These are phyloP conservation scores for Tetramorium parvispinum DNA, from an alignment of 1,140 invertebrate genomes.

Conservation along the genomic window DNA sequence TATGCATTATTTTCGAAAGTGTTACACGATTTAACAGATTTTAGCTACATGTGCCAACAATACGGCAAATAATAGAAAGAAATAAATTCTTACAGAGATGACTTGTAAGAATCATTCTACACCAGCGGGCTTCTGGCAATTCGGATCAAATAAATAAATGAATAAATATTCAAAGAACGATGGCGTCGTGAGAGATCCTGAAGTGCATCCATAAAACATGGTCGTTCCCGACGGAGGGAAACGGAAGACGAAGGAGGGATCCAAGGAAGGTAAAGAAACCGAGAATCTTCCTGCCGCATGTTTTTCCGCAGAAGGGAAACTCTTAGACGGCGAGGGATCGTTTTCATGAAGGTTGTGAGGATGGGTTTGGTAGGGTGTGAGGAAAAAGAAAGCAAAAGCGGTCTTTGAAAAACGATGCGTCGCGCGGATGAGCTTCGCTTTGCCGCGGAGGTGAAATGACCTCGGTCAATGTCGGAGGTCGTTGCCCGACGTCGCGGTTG, in stretches of 20 bases:
- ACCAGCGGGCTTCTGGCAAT: background rate
- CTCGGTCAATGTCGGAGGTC: conserved; percentile 54
- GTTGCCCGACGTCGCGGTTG: conserved; percentile 38
- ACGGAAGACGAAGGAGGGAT: conserved; percentile 43
- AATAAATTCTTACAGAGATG: background rate
- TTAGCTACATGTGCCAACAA: background rate
- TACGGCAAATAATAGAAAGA: conserved; percentile 10
- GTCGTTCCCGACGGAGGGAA: conserved; percentile 42
- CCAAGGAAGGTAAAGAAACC: conserved; percentile 62
- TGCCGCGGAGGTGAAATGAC: conserved; percentile 1
- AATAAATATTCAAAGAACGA: conserved; percentile 49
- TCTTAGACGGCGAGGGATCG: conserved; percentile 63
- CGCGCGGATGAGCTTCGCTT: conserved; percentile 1
- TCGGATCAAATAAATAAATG: conserved; percentile 52
- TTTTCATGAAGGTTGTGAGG: conserved; percentile 63
- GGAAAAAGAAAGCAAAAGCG: background rate
- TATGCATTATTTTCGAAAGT: background rate
- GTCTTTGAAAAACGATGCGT: conserved; percentile 41
- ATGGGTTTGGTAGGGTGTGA: background rate
- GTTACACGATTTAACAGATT: background rate
- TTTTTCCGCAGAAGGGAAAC: conserved; percentile 59
- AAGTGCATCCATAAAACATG: conserved; percentile 74
- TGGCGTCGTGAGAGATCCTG: conserved; percentile 71
- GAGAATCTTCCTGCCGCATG: conserved; percentile 63
- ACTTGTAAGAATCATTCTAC: background rate